These are phyloP conservation scores for Avahi laniger DNA, from an alignment of 2,797 vertebrate genomes.

Conservation along the genomic window DNA sequence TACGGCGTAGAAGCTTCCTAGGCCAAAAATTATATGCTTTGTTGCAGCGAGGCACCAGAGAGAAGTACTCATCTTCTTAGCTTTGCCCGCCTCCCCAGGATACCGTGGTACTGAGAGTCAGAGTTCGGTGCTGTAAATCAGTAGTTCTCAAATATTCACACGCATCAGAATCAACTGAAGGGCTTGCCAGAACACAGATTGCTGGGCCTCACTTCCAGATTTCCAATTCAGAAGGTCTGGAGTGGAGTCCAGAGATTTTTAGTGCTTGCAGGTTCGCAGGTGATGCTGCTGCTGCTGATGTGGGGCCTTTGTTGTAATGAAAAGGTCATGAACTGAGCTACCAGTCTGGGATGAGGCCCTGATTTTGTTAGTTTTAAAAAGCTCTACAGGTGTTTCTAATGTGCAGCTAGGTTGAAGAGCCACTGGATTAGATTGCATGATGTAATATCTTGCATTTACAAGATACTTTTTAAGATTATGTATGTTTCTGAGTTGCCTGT, in stretches of 20 bases:
- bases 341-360: not conserved
- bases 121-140: not conserved
- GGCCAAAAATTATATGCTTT: not conserved
- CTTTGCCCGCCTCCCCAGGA: not conserved
- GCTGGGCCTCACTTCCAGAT: not conserved
- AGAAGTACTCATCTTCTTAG: not conserved
- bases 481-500: not conserved
- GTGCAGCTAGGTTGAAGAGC: not conserved
- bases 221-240: not conserved
- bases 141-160: not conserved
- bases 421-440: not conserved
- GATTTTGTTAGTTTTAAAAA: not conserved
- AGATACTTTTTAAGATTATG: not conserved
- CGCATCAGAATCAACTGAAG: not conserved
- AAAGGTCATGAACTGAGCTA: not conserved
- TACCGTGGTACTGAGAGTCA: not conserved
- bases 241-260: rapidly evolving
- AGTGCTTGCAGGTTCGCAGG: not conserved
- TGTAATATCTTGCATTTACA: not conserved
- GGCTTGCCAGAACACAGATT: not conserved
- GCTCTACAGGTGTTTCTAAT: not conserved
- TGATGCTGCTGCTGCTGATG: not conserved
- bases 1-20: not conserved
- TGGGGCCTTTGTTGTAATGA: not conserved
- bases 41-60: not conserved